phyloP scores from a whole-genome alignment of 2,113 vertebrate species.

The Corydoras sp. region DNA sequence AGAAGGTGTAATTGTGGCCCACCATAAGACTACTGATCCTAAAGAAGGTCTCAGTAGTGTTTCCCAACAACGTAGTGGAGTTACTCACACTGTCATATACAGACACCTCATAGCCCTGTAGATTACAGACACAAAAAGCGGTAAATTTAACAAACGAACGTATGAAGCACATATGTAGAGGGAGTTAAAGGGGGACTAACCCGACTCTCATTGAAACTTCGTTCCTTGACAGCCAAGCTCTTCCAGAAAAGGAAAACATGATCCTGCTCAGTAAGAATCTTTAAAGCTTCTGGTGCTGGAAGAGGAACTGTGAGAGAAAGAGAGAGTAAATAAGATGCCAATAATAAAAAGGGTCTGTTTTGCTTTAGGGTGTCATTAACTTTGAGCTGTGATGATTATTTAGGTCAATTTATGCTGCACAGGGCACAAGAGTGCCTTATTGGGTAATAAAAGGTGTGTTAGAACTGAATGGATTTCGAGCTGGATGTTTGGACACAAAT shows the following conservation, averaged over 20 bases:
- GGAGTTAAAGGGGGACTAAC: slow-evolving; percentile 57
- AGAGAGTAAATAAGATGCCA: neutral
- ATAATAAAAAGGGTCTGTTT: neutral
- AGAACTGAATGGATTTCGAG: too few relatives aligned
- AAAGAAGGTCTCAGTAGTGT: slow-evolving; percentile 91
- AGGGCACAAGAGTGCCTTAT: too few relatives aligned
- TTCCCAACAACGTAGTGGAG: slow-evolving; percentile 76
- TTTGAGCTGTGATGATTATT: too few relatives aligned
- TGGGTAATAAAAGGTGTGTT: too few relatives aligned
- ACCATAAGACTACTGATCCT: slow-evolving; percentile 79
- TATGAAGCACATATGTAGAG: too few relatives aligned
- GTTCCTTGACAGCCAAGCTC: slow-evolving; percentile 86
- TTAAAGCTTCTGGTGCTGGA: slow-evolving; percentile 86
- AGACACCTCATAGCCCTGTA: slow-evolving; percentile 88
- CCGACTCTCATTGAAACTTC: slow-evolving; percentile 85
- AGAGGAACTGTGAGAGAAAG: slow-evolving; percentile 70
- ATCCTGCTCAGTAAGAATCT: slow-evolving; percentile 86
- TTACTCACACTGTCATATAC: slow-evolving; percentile 83
- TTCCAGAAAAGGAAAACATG: slow-evolving; percentile 93
- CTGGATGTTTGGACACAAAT: too few relatives aligned
- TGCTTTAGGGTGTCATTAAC: neutral
- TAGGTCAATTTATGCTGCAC: too few relatives aligned
- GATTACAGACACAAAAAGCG: slow-evolving; percentile 2
- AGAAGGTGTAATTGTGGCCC: slow-evolving; percentile 93
- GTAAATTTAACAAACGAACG: too few relatives aligned